A percentile compares a stretch with the other conserved stretches of the same genome.
Conservation (phyloP, 1,140 invertebrate genomes). For the Catajapyx aquilonaris region DNA sequence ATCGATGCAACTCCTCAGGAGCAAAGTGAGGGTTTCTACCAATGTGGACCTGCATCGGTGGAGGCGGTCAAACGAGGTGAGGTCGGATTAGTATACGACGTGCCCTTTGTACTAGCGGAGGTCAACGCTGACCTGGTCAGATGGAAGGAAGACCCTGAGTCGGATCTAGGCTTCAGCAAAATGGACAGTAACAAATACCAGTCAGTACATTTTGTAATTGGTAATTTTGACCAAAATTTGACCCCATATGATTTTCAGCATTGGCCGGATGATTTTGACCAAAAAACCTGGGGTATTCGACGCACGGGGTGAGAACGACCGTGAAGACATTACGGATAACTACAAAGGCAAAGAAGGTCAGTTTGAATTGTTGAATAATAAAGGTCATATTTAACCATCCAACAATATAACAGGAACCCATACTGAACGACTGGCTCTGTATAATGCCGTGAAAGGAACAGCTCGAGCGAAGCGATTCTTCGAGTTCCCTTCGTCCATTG, state of each 20-base stretch:
- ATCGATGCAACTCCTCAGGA: slow-evolving; percentile 54
- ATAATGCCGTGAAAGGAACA: slow-evolving; percentile 39
- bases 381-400: not conserved
- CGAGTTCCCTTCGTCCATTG: slow-evolving; percentile 25
- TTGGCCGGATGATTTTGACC: slow-evolving; percentile 51
- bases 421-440: slow-evolving; percentile 39
- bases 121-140: slow-evolving; percentile 35
- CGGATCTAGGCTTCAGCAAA: slow-evolving; percentile 29
- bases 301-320: slow-evolving; percentile 39
- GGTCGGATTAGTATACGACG: slow-evolving; percentile 36
- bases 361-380: slow-evolving; percentile 3
- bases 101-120: slow-evolving; percentile 36
- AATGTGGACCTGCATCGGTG: slow-evolving; percentile 39
- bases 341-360: slow-evolving; percentile 56
- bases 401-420: slow-evolving; percentile 35
- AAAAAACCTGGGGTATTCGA: slow-evolving; percentile 49
- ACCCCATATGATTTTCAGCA: slow-evolving; percentile 31
- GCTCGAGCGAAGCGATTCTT: slow-evolving; percentile 41
- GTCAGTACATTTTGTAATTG: slow-evolving; percentile 20
- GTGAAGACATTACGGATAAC: slow-evolving; percentile 40
- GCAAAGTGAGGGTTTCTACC: slow-evolving; percentile 28
- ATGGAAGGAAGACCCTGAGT: slow-evolving; percentile 18
- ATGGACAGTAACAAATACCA: slow-evolving; percentile 45
- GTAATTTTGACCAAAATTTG: too few relatives aligned
- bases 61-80: slow-evolving; percentile 36